Evolutionary conservation across 2,888 invertebrate species (phyloP), one percentile per base, ranked within the genome.

Genomic region (Dolichopus griseipennis): DNA sequence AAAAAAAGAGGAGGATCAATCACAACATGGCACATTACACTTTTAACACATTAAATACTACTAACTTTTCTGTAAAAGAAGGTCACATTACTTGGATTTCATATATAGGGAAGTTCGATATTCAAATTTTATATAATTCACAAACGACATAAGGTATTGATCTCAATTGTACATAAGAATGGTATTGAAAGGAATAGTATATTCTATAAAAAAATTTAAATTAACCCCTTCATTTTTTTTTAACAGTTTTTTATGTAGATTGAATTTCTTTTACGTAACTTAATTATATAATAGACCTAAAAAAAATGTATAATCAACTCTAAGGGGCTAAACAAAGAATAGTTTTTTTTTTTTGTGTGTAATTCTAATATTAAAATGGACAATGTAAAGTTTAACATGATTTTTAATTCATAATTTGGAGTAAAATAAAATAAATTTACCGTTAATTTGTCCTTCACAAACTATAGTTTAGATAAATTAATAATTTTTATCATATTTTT

Each of bases 1-100:
- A 37, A 37, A 37, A 37, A 37, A 52, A 52, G 52, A 37, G 63
- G 63, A 27, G 27, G 12, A 63, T 27, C 63, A 63, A 63, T 63
- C 63, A 63, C 63, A 27, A 63, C 63, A 63, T 52, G 52, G 18
- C 52, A 52, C 15, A 18, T 52, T 52, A 52, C 52, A 52, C 52
- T 52, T 52, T 52, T 15, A 52, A 12, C n/a, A 52, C 1, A 9
- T 4, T 52, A 41, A 6, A 52, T n/a, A 18, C 18, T 12, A 9
- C 3, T 18, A 18, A 52, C n/a, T 15, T 12, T 18, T 3, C n/a
- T 18, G 6, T n/a, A 52, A 1, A 15, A n/a, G 18, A 15, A 18
- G 52, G 18, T 52, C 52, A 18, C 1, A 7, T 12, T n/a, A 52
- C 52, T 6, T 18, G 2, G 18, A 3, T 4, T 18, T 52, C 6